Evolutionary conservation across 2,888 invertebrate genomes (phyloP).

Genomic region (Flabesymbios commensalis): DNA sequence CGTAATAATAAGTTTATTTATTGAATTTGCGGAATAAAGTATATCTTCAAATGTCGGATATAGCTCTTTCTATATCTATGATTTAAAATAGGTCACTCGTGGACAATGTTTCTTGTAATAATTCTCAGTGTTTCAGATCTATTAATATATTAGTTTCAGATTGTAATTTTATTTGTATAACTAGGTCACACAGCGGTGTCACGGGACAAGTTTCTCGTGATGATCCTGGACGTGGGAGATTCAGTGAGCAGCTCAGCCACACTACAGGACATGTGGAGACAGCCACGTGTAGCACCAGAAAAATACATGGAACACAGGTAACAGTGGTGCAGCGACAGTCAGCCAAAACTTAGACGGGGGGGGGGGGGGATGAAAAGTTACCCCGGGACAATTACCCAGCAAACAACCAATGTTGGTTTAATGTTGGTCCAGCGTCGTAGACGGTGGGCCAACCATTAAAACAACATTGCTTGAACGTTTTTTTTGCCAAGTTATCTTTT

Average conservation of each 20-base stretch:
- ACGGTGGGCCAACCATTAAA: no score
- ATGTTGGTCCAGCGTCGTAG: no score
- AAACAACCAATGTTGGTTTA: no score
- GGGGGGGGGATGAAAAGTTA: no score
- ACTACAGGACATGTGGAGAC: conserved; percentile 44
- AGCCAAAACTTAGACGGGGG: no score
- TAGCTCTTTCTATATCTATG: not conserved
- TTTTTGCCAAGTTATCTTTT: no score
- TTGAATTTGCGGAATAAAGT: not conserved
- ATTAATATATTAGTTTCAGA: not conserved
- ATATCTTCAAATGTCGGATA: not conserved
- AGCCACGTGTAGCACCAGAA: conserved; percentile 12
- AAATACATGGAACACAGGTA: conserved; percentile 30
- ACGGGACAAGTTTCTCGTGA: conserved; percentile 82
- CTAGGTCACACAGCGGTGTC: not conserved
- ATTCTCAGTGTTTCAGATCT: not conserved
- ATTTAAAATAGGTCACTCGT: not conserved
- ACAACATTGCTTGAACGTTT: no score
- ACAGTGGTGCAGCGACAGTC: no score
- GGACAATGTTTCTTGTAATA: not conserved
- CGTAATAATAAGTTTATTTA: no score
- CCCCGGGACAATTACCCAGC: no score
- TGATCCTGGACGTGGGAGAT: conserved; percentile 74
- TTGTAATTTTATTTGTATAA: not conserved
- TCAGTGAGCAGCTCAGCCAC: conserved; percentile 47